Evolutionary conservation across 2,797 vertebrate species (phyloP), one percentile per base, ranked within the genome.

Genomic region (Acanthornis magna): DNA sequence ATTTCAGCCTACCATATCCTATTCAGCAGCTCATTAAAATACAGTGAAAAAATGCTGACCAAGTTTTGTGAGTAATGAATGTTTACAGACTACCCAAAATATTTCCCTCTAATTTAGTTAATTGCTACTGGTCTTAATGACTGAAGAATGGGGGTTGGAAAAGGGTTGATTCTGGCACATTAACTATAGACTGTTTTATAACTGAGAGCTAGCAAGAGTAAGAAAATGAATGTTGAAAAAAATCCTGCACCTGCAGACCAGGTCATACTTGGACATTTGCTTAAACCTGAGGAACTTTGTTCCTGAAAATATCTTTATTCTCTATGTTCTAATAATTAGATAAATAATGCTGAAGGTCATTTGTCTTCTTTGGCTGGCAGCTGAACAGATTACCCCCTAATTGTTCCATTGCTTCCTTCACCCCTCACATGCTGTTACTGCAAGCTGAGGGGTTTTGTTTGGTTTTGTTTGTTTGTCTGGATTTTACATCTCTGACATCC

Each of bases 61-160:
- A 89, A 11, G 67, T 61, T 50, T 74, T 87, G 38, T 85, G 86
- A 74, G 53, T 89, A 89, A 94, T 80, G 50, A 48, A 53, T 61
- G 22, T 62, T 88, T 84, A 62, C 50, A 76, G 61, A 67, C 61
- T 87, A 53, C 45, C 48, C 45, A 68, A 85, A 71, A 79, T 87
- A 71, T 61, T 92, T 91, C 25, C 65, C 32, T 87, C 63, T 93
- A 81, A 78, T 93, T 93, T 85, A 88, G 74, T 50, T 92, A 89
- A 93, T 94, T 89, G 78, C 72, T 66, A 4, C 30, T 4, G 3
- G 25, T 38, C 45, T 75, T 91, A 85, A 85, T 74, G 45, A 61
- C 45, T 67, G 45, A 76, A 51, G 38, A 16, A 2, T 7, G 25
- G 12, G 30, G 7, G 3, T 7, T 61, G 60, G 38, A 30, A 61